Conservation (phyloP, 1,140 invertebrate species). For the Cheumatopsyche charites region DNA sequence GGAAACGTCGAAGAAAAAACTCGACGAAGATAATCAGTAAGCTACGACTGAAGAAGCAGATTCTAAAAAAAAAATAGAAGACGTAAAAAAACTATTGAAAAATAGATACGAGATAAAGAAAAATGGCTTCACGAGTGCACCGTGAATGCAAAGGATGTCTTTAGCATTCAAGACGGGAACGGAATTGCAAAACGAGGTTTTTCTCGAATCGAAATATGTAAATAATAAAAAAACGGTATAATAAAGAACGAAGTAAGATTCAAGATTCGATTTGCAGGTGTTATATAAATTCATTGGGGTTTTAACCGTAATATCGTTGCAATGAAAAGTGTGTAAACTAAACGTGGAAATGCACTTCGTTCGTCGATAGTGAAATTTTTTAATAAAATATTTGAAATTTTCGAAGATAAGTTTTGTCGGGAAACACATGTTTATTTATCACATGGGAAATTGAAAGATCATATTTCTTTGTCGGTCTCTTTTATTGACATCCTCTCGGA, state of each 20-base stretch:
- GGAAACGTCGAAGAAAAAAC: not conserved
- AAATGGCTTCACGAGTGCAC: not conserved
- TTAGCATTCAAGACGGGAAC: constrained; percentile 6
- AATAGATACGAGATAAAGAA: not conserved
- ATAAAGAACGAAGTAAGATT: not conserved
- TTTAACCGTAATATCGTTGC: too few species aligned
- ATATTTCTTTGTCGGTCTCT: too few species aligned
- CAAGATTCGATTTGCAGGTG: too few species aligned
- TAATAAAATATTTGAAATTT: too few species aligned
- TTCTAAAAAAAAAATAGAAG: not conserved
- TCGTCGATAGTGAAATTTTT: too few species aligned
- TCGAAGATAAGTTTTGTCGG: too few species aligned
- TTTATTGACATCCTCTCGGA: too few species aligned
- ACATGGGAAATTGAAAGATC: too few species aligned
- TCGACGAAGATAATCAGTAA: not conserved
- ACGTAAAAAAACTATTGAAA: not conserved
- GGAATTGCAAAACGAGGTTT: constrained; percentile 11
- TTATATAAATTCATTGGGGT: too few species aligned
- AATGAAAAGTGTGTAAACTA: too few species aligned
- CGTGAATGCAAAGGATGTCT: not conserved
- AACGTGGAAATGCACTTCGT: too few species aligned
- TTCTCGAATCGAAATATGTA: constrained; percentile 4
- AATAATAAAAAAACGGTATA: not conserved
- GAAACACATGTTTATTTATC: too few species aligned
- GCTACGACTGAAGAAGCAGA: not conserved